Conservation (phyloP, 2,888 invertebrate species). For the Timema podura region DNA sequence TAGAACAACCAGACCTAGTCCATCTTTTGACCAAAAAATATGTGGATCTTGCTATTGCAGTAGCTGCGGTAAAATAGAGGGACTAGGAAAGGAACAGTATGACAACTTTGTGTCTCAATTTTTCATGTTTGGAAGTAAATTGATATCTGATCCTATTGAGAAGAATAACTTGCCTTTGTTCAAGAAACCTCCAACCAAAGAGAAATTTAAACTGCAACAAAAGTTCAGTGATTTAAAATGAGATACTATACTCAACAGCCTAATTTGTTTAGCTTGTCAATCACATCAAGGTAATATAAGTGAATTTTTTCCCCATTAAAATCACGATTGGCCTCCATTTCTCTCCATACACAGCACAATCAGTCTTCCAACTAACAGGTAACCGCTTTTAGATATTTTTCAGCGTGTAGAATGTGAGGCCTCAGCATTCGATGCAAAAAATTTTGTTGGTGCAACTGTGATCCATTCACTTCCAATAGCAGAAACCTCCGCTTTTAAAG, state of each 20-base stretch:
- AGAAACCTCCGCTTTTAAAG: not conserved
- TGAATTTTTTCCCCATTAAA: not conserved
- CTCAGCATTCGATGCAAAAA: conserved; percentile 1
- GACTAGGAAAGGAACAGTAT: not conserved
- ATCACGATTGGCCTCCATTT: not conserved
- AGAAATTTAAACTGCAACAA: not conserved
- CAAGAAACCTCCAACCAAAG: conserved; percentile 3
- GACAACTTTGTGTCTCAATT: not conserved
- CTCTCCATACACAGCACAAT: not conserved
- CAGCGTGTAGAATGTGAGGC: not conserved
- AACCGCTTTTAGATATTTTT: not conserved
- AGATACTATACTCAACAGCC: not conserved
- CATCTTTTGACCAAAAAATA: no score
- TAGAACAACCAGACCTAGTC: no score
- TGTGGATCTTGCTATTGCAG: no score
- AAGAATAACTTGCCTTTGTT: not conserved
- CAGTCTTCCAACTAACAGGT: not conserved
- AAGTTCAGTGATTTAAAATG: conserved; percentile 10
- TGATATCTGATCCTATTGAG: not conserved
- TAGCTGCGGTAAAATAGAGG: not conserved
- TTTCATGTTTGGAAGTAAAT: not conserved
- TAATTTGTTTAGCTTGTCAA: not conserved
- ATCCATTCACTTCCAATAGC: not conserved
- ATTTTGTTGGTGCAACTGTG: not conserved
- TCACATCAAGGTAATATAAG: not conserved